Evolutionary conservation across 2,888 invertebrate genomes (phyloP), one percentile per base, ranked within the genome.

Genomic region (Nemotelus pantherinus): DNA sequence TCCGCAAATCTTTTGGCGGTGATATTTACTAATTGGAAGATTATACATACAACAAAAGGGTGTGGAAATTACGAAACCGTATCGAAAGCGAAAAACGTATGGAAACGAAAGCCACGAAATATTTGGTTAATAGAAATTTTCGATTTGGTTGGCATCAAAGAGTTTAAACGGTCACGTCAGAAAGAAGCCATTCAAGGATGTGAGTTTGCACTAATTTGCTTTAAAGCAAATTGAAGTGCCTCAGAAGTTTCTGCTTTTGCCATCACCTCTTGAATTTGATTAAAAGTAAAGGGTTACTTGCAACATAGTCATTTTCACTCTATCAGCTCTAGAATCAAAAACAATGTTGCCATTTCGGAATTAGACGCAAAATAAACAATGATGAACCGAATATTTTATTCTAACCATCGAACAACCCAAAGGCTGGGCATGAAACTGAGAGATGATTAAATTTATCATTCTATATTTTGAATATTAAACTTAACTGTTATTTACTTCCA

Each of bases 1-100:
- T 43, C 63, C 9, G 6, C 57, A 53, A 75, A 75, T 55, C 53
- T 74, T 76, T 70, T 79, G 79, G 57, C 53, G 65, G 78, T 79
- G 79, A 79, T 79, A 78, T 77, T 77, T 78, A 79, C 79, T 79
- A 79, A 79, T 79, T 79, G 78, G 78, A 77, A 78, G 79, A 79
- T 79, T 79, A 79, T 78, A 63, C 77, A 47, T 57, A 79, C 78
- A 78, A 78, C 70, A 78, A 78, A 79, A 71, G 79, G 79, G 79
- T 77, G 78, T 74, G 74, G 47, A 47, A 74, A 60, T 48, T 39
- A 48, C 39, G 60, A 60, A 63, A 48, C 60, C 60, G 25, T 74
- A 63, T 60, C 63, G 60, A 74, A 74, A 74, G 41, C 63, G 63
- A 39, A 2, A 25, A 25, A 7, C 41, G 39, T 39, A 72, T 60